These are phyloP conservation scores for Vanessa tameamea DNA, from an alignment of 1,140 invertebrate genomes.

Conservation along the genomic window DNA sequence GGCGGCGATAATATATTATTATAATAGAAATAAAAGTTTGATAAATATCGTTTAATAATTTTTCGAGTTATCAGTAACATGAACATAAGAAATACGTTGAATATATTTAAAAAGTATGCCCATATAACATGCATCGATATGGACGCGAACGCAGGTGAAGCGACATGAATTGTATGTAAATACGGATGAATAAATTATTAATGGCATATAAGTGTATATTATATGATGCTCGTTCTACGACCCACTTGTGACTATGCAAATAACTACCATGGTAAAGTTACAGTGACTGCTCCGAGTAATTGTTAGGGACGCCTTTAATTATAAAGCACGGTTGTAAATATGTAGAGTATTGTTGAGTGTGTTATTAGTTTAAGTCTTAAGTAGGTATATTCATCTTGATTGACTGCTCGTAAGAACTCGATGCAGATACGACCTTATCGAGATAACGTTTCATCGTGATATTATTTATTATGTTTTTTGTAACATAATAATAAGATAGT, in stretches of 20 bases:
- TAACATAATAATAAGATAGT: no score
- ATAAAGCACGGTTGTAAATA: background rate
- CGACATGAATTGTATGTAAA: slow-evolving; percentile 8
- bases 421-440: no score
- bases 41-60: no score
- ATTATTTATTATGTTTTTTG: no score
- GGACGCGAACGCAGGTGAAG: background rate
- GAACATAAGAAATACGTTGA: background rate
- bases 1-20: no score
- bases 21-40: no score
- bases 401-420: background rate
- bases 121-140: background rate
- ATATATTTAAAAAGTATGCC: background rate
- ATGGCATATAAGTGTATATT: background rate
- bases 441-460: no score
- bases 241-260: slow-evolving; percentile 22
- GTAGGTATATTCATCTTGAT: background rate
- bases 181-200: slow-evolving; percentile 9
- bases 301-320: slow-evolving; percentile 15
- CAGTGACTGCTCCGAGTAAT: slow-evolving; percentile 23
- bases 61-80: background rate
- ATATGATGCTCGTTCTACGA: slow-evolving; percentile 3
- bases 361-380: slow-evolving; percentile 1
- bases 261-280: slow-evolving; percentile 7
- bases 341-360: background rate